Evolutionary conservation across 2,113 vertebrate genomes (phyloP).

Genomic region (Fulica atra): DNA sequence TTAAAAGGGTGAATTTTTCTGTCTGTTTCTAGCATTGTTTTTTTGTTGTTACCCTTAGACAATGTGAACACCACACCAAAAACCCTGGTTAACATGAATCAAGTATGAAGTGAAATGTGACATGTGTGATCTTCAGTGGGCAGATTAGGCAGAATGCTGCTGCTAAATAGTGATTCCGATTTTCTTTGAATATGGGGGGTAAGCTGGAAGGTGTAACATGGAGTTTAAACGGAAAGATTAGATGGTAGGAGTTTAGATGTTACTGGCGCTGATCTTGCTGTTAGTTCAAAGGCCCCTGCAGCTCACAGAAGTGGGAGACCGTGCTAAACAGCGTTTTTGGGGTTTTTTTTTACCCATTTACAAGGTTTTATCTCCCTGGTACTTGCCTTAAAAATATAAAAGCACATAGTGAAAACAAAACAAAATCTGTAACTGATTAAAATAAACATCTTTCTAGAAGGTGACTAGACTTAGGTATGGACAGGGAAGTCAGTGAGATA

Average conservation of each 20-base stretch:
- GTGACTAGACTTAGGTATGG: not conserved
- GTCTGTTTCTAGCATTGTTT: not conserved
- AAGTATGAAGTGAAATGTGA: not conserved
- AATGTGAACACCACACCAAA: not conserved
- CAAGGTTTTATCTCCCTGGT: not conserved
- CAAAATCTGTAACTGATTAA: not conserved
- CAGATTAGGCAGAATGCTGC: not conserved
- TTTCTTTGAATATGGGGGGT: not conserved
- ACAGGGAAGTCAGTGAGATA: not conserved
- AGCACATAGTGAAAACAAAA: not conserved
- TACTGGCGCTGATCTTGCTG: not conserved
- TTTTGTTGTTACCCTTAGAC: not conserved
- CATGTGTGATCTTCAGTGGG: not conserved
- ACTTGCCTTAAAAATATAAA: not conserved
- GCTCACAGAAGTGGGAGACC: not conserved
- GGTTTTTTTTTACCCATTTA: not conserved
- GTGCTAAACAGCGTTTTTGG: no score
- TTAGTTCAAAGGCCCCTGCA: not conserved
- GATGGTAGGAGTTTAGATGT: not conserved
- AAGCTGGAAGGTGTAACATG: not conserved
- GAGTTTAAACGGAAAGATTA: not conserved
- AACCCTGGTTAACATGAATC: not conserved
- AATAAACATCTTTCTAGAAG: not conserved
- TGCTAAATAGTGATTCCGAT: not conserved
- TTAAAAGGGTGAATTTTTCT: not conserved